A percentile compares a stretch with the other conserved stretches of the same genome.
Evolutionary conservation across 92 coral and sea anemone genomes (phyloP).

Genomic region (Paragorgia papillata): DNA sequence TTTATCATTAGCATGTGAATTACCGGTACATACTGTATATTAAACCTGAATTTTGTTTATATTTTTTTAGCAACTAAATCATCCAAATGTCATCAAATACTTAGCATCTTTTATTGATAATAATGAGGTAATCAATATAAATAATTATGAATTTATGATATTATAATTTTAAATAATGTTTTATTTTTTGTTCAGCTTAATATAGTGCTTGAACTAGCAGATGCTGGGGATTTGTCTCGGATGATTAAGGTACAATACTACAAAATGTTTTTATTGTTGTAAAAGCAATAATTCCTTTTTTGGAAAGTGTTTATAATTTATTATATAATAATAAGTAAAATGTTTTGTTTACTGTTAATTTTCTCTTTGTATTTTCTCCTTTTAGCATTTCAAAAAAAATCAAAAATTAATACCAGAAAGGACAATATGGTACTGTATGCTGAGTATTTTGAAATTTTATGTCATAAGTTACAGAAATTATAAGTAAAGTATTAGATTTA

Average conservation of each 20-base stretch:
- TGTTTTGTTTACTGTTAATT: no score
- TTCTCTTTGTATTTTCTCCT: background rate
- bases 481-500: no score
- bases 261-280: background rate
- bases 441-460: background rate
- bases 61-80: slow-evolving; percentile 74
- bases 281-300: background rate
- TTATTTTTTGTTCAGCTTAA: slow-evolving; percentile 60
- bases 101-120: slow-evolving; percentile 93
- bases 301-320: no score
- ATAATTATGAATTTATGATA: background rate
- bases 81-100: slow-evolving; percentile 95
- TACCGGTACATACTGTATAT: no score
- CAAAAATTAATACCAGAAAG: slow-evolving; percentile 93
- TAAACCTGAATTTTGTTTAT: background rate
- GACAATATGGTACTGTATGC: slow-evolving; percentile 80
- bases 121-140: slow-evolving; percentile 73
- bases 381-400: slow-evolving; percentile 94
- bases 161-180: background rate
- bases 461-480: no score
- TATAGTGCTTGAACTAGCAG: slow-evolving; percentile 93
- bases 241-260: slow-evolving; percentile 92
- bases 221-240: slow-evolving; percentile 97
- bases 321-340: no score
- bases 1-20: no score